Percentiles rank a stretch among this genome's conserved stretches.
These are phyloP conservation scores for Dilophus febrilis DNA, from an alignment of 2,888 invertebrate genomes.

Conservation along the genomic window DNA sequence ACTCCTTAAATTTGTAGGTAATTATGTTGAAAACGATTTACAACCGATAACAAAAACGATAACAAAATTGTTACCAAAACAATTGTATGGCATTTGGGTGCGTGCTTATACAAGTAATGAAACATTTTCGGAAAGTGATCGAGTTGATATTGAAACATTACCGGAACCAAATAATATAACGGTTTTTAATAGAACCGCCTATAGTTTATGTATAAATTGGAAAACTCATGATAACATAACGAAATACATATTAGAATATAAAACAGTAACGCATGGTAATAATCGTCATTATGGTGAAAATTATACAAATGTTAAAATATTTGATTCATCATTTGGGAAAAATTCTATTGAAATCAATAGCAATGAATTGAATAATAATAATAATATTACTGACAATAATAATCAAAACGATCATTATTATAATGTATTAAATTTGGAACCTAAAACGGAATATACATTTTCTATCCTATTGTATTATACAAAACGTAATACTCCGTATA, in stretches of 20 bases:
- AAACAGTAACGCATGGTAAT: background rate
- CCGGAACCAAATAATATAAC: constrained; percentile 51
- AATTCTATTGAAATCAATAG: background rate
- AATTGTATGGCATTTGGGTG: constrained; percentile 55
- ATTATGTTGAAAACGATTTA: background rate
- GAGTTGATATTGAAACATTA: constrained; percentile 47
- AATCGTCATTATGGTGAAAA: background rate
- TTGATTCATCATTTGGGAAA: background rate
- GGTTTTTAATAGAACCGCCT: constrained; percentile 37
- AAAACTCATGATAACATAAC: constrained; percentile 35
- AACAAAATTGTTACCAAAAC: constrained; percentile 44
- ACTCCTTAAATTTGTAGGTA: constrained; percentile 10
- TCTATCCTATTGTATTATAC: constrained; percentile 47
- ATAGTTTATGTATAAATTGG: constrained; percentile 52
- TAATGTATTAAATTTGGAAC: constrained; percentile 34
- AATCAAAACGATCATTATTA: constrained; percentile 20
- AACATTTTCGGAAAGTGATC: constrained; percentile 43
- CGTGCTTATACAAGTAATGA: constrained; percentile 53
- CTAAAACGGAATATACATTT: constrained; percentile 64
- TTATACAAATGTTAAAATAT: too few relatives aligned
- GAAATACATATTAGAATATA: constrained; percentile 32
- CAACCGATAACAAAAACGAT: constrained; percentile 19
- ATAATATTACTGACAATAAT: constrained; percentile 18
- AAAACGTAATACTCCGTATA: constrained; percentile 37
- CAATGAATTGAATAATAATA: constrained; percentile 7